Percentiles rank a stretch among this genome's conserved stretches.
Conservation (phyloP, 2,888 invertebrate genomes). For the Euspilapteryx auroguttella region DNA sequence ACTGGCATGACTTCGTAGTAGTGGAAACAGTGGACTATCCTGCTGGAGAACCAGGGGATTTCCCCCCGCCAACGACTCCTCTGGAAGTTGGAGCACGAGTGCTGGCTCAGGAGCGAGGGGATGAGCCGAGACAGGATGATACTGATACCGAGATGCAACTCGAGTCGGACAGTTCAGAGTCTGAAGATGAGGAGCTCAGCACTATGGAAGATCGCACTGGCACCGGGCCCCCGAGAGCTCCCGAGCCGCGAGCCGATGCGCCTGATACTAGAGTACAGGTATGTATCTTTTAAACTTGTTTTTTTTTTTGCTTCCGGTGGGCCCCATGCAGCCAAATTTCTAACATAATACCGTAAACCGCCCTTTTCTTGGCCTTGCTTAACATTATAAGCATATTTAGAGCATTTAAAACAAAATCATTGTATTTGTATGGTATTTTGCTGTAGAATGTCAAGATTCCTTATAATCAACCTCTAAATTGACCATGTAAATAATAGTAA, state of each 20-base stretch:
- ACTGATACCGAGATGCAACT: slow-evolving; percentile 91
- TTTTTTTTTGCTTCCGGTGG: no score
- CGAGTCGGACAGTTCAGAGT: slow-evolving; percentile 76
- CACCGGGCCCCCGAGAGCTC: slow-evolving; percentile 18
- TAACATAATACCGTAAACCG: no score
- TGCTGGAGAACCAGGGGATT: slow-evolving; percentile 92
- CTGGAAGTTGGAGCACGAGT: slow-evolving; percentile 95
- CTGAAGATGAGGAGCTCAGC: slow-evolving; percentile 53
- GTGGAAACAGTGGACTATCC: slow-evolving; percentile 99
- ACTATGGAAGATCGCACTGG: slow-evolving; percentile 67
- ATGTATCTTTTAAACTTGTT: no score
- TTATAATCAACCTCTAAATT: no score
- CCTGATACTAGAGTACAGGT: slow-evolving; percentile 62
- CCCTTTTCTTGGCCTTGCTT: no score
- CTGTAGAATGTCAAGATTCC: no score
- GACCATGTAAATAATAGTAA: no score
- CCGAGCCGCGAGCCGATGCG: slow-evolving; percentile 20
- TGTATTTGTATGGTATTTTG: no score
- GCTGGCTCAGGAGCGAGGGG: slow-evolving; percentile 76
- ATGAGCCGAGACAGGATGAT: slow-evolving; percentile 63
- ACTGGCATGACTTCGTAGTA: slow-evolving; percentile 99
- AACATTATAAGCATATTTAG: no score
- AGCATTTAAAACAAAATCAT: no score
- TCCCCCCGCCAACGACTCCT: slow-evolving; percentile 96
- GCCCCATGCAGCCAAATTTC: no score